These are phyloP conservation scores for Antheraea assamensis DNA, from an alignment of 2,888 invertebrate genomes.

Conservation along the genomic window DNA sequence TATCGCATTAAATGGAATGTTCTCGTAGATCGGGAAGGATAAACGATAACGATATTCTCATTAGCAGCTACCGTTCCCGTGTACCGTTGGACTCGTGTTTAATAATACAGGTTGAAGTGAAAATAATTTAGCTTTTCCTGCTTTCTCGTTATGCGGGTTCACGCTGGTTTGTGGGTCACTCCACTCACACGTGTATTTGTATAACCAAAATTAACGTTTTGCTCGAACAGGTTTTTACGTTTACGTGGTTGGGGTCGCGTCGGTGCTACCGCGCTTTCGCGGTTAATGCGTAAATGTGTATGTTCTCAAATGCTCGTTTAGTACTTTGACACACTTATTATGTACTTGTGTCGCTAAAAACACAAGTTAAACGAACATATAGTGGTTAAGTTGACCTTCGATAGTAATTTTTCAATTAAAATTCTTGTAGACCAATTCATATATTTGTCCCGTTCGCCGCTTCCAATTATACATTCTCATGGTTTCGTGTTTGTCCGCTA, in stretches of 20 bases:
- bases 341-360: slow-evolving; percentile 3
- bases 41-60: slow-evolving; percentile 1
- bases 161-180: slow-evolving; percentile 58
- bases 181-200: slow-evolving; percentile 57
- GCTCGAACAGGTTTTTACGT: slow-evolving; percentile 65
- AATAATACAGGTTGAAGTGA: slow-evolving; percentile 41
- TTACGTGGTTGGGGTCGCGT: slow-evolving; percentile 56
- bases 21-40: neutral
- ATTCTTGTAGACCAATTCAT: slow-evolving; percentile 10
- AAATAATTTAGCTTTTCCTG: slow-evolving; percentile 62
- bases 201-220: slow-evolving; percentile 68
- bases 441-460: slow-evolving; percentile 19
- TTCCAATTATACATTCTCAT: slow-evolving; percentile 45
- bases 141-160: slow-evolving; percentile 56
- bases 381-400: neutral
- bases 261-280: slow-evolving; percentile 27
- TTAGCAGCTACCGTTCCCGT: neutral
- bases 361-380: neutral
- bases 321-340: slow-evolving; percentile 14
- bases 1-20: neutral
- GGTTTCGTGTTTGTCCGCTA: slow-evolving; percentile 60
- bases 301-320: slow-evolving; percentile 11
- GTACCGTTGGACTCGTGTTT: slow-evolving; percentile 18
- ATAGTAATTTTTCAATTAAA: slow-evolving; percentile 12
- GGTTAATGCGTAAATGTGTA: slow-evolving; percentile 13